Base-by-base conservation (phyloP, 2,797 vertebrate genomes). In the Enteromius trimaculatus region DNA sequence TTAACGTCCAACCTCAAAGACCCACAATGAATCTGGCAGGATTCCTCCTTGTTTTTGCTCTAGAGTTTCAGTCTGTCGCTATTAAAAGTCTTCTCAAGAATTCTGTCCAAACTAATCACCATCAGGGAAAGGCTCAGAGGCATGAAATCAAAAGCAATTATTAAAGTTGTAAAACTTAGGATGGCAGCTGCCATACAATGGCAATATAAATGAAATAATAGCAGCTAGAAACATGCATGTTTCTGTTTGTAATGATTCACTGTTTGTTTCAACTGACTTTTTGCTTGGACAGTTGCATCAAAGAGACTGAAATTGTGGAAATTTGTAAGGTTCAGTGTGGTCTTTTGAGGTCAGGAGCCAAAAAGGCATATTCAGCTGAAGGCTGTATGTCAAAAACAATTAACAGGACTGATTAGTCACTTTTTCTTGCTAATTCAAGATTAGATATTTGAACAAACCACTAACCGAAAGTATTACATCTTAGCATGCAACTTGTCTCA, bases 311-410 rank as follows among this genome's bases (percentile, higher is more conserved):
- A 77, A 70, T 14, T 77, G 62, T 42, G 55, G 39, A 51, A 74
- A n/a, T 49, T 7, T 55, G 10, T 17, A 44, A 44, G 37, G 37
- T 82, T 82, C 49, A 21, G 11, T n/a, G 75, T 49, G 82, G 75
- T 83, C 21, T 37, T 49, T 5, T 70, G 75, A 70, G 81, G 81
- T 71, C 60, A 39, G 65, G 21, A 64, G 58, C 64, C 51, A 42
- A 49, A 78, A 69, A 77, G 82, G 29, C 65, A 78, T 77, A 83
- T 83, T 83, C 82, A 83, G 82, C 74, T 71, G 23, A 71, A 16
- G 37, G 49, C 26, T 66, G 19, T 68, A 7, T 0, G 3, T 60
- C 74, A 77, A 60, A 77, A 77, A 69, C 23, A 10, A 44, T 77
- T 77, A 58, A 13, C 9, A 21, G 8, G 16, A 76, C 11, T 26